Conservation (phyloP, 2,113 vertebrate species). For the Tragelaphus scriptus region DNA sequence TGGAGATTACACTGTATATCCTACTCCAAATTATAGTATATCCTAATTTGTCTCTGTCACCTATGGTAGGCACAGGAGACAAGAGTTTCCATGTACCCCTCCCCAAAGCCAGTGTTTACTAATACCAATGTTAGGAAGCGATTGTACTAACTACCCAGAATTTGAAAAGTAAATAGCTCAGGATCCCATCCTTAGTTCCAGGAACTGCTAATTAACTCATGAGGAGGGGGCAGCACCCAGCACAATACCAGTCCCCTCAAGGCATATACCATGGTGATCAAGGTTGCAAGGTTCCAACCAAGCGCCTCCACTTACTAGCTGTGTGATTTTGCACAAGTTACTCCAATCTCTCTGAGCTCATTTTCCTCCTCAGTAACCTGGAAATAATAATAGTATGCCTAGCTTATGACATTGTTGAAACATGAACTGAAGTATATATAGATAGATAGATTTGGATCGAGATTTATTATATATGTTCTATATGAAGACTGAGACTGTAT, state of each 20-base stretch:
- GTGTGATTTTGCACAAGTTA: not conserved
- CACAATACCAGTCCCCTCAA: not conserved
- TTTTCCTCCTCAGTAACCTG: not conserved
- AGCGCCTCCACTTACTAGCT: not conserved
- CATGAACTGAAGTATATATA: not conserved
- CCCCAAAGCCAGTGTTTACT: not conserved
- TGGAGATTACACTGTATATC: not conserved
- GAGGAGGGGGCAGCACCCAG: not conserved
- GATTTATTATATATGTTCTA: not conserved
- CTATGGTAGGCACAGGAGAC: not conserved
- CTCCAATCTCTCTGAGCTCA: not conserved
- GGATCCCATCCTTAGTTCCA: not conserved
- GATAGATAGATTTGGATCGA: not conserved
- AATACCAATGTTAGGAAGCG: not conserved
- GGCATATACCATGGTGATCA: not conserved
- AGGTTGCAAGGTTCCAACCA: not conserved
- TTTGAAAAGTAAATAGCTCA: not conserved
- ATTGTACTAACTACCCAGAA: not conserved
- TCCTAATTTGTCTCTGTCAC: not conserved
- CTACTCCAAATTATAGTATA: not conserved
- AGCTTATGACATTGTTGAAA: not conserved
- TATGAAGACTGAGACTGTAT: not conserved
- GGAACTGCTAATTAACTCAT: not conserved
- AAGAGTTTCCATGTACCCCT: not conserved
- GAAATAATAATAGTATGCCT: not conserved